phyloP scores from a whole-genome alignment of 2,888 invertebrate genomes.

The Willowsia nigromaculata region DNA sequence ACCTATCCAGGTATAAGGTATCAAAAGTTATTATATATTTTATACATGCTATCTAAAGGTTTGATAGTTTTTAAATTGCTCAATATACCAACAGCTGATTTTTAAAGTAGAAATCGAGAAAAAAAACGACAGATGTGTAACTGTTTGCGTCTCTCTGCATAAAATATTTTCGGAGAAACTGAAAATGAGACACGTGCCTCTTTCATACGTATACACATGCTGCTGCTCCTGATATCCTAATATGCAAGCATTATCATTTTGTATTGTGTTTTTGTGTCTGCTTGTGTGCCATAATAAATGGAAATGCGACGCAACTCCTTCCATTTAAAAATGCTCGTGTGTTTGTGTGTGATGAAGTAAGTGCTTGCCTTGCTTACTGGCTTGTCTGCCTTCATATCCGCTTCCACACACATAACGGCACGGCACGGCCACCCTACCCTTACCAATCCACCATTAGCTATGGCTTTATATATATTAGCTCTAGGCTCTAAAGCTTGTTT shows the following conservation, averaged over 20 bases:
- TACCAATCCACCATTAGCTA: neutral
- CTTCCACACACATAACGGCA: neutral
- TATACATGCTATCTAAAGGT: neutral
- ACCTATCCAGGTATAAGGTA: too few species aligned
- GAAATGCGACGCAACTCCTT: slow-evolving; percentile 61
- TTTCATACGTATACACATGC: neutral
- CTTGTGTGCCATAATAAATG: slow-evolving; percentile 31
- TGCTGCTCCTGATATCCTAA: neutral
- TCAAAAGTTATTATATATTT: neutral
- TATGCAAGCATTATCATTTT: slow-evolving; percentile 25
- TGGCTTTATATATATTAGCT: too few species aligned
- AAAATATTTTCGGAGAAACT: slow-evolving; percentile 10
- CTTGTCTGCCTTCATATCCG: slow-evolving; percentile 6
- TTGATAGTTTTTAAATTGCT: neutral
- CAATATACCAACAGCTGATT: slow-evolving; percentile 68
- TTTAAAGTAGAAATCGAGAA: neutral
- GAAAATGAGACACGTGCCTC: slow-evolving; percentile 64
- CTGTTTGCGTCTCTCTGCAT: neutral
- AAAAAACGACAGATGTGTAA: slow-evolving; percentile 70
- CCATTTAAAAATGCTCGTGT: slow-evolving; percentile 42
- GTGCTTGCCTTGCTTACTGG: neutral
- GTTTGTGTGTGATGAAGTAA: neutral
- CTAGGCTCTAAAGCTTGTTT: neutral
- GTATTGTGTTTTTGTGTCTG: neutral
- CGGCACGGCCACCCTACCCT: slow-evolving; percentile 6